Evolutionary conservation across 2,888 invertebrate species (phyloP).

Genomic region (Ctenicera cuprea): DNA sequence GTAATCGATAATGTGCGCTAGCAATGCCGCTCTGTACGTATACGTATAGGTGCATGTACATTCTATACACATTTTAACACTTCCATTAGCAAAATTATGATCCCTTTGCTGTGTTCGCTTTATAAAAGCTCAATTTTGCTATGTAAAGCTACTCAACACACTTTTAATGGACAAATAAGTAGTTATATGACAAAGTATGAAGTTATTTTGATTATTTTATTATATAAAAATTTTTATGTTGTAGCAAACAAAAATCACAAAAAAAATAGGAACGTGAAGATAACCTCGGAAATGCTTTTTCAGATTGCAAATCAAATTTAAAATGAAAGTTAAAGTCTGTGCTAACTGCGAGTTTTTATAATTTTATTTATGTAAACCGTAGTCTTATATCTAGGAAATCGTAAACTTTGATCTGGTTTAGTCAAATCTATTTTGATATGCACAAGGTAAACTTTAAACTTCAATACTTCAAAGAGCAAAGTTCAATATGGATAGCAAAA

Average conservation of each 20-base stretch:
- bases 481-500: slow-evolving; percentile 23
- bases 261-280: too few species aligned
- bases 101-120: neutral
- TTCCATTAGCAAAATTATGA: slow-evolving; percentile 1
- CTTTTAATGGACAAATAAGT: too few species aligned
- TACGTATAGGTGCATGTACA: neutral
- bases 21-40: neutral
- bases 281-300: too few species aligned
- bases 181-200: too few species aligned
- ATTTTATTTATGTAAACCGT: too few species aligned
- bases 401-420: slow-evolving; percentile 2
- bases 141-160: too few species aligned
- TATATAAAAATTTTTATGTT: too few species aligned
- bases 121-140: neutral
- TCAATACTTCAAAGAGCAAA: slow-evolving; percentile 29
- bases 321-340: too few species aligned
- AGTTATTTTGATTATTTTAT: too few species aligned
- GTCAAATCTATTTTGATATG: slow-evolving; percentile 25
- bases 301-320: too few species aligned
- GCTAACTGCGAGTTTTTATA: too few species aligned
- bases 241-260: too few species aligned
- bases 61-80: neutral
- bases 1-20: neutral
- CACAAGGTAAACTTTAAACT: slow-evolving; percentile 22
- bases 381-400: neutral